These are phyloP conservation scores for Argyresthia albistria DNA, from an alignment of 2,888 invertebrate species.

Conservation along the genomic window DNA sequence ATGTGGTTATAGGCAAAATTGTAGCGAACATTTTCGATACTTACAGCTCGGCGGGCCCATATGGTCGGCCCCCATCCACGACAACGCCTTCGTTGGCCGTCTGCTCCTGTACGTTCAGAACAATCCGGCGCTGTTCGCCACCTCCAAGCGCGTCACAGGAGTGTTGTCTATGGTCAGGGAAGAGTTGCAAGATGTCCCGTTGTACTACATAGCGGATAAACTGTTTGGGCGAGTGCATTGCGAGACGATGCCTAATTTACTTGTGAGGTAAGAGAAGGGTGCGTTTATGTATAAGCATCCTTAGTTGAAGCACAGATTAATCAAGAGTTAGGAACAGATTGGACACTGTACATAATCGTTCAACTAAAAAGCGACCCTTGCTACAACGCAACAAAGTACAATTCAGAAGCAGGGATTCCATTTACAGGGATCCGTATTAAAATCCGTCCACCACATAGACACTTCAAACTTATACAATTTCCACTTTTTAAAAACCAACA, in stretches of 20 bases:
- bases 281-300: too few species aligned
- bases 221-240: slow-evolving; percentile 81
- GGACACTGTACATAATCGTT: too few species aligned
- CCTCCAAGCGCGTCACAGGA: slow-evolving; percentile 83
- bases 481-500: too few species aligned
- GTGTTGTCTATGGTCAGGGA: slow-evolving; percentile 85
- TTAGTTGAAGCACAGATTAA: too few species aligned
- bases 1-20: too few species aligned
- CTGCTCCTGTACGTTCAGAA: slow-evolving; percentile 69
- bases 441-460: too few species aligned
- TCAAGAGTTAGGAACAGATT: too few species aligned
- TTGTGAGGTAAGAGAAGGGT: slow-evolving; percentile 74
- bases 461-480: too few species aligned
- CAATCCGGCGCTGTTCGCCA: slow-evolving; percentile 69
- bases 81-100: slow-evolving; percentile 79
- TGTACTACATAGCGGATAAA: slow-evolving; percentile 89
- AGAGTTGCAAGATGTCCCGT: slow-evolving; percentile 86
- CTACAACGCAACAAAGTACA: too few species aligned
- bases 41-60: slow-evolving; percentile 91
- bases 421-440: too few species aligned
- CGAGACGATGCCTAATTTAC: slow-evolving; percentile 78
- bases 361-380: too few species aligned
- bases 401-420: too few species aligned
- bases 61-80: slow-evolving; percentile 92
- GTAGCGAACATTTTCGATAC: neutral